phyloP scores from a whole-genome alignment of 2,888 invertebrate genomes.

The Cataglyphis cursor region DNA sequence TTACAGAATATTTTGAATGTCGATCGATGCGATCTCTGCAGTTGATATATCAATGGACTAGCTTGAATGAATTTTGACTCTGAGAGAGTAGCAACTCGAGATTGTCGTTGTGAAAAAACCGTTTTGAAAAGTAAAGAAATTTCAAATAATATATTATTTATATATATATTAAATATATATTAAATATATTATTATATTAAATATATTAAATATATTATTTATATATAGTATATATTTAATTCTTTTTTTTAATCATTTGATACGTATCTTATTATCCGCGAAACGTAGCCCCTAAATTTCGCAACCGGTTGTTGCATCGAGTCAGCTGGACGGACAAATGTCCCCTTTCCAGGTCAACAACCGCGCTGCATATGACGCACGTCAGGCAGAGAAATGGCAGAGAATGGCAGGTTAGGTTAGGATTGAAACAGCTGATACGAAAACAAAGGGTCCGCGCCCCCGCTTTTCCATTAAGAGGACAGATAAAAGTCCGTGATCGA shows the following conservation, averaged over 20 bases:
- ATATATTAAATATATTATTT: too few relatives aligned
- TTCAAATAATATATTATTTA: neutral
- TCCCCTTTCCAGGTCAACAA: conserved; percentile 32
- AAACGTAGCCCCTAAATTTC: neutral
- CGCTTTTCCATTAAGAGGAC: neutral
- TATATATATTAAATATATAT: too few relatives aligned
- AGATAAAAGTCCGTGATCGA: neutral
- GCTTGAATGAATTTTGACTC: neutral
- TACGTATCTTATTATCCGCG: too few relatives aligned
- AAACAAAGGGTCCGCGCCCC: conserved; percentile 43
- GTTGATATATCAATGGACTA: neutral
- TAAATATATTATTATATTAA: too few relatives aligned
- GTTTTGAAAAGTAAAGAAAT: neutral
- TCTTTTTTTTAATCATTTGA: neutral
- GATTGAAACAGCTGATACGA: conserved; percentile 48
- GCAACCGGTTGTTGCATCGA: conserved; percentile 2
- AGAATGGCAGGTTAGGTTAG: conserved; percentile 36
- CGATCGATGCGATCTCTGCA: neutral
- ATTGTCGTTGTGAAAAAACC: neutral
- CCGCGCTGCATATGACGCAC: conserved; percentile 35
- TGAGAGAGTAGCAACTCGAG: neutral
- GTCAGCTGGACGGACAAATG: neutral
- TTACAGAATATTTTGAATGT: neutral
- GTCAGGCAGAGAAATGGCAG: conserved; percentile 42
- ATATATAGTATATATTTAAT: neutral